Conservation (phyloP, 2,113 vertebrate genomes). For the Zapus hudsonius region DNA sequence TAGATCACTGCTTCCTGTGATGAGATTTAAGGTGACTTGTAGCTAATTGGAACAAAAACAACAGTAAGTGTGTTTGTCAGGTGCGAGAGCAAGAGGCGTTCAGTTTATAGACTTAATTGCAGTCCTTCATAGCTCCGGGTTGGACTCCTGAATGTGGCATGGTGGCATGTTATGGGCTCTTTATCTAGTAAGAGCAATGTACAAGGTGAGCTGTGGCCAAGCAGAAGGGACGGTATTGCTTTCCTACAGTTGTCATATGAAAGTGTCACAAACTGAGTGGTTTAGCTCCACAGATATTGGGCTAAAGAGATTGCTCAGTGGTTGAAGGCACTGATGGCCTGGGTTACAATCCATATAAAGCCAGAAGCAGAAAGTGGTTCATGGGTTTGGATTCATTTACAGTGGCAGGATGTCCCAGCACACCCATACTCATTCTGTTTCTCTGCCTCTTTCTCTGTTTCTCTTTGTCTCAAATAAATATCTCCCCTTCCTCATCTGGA, state of each 20-base stretch:
- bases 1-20: slow-evolving; percentile 55
- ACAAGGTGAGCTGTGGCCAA: neutral
- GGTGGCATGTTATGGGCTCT: neutral
- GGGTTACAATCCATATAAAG: too few relatives aligned
- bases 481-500: neutral
- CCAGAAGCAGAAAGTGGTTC: too few relatives aligned
- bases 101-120: neutral
- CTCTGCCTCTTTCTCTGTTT: too few relatives aligned
- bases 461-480: too few relatives aligned
- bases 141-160: too few relatives aligned
- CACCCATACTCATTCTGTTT: too few relatives aligned
- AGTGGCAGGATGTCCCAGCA: too few relatives aligned
- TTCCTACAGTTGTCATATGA: neutral
- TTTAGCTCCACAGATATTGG: neutral
- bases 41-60: slow-evolving; percentile 69
- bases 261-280: neutral
- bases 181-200: neutral
- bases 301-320: too few relatives aligned
- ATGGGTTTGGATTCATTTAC: too few relatives aligned
- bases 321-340: too few relatives aligned
- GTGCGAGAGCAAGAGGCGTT: neutral
- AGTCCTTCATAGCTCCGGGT: neutral
- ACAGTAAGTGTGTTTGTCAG: slow-evolving; percentile 50
- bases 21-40: slow-evolving; percentile 53
- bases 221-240: neutral